Evolutionary conservation across 2,797 vertebrate species (phyloP).

Genomic region (Sebastes wilsoni): DNA sequence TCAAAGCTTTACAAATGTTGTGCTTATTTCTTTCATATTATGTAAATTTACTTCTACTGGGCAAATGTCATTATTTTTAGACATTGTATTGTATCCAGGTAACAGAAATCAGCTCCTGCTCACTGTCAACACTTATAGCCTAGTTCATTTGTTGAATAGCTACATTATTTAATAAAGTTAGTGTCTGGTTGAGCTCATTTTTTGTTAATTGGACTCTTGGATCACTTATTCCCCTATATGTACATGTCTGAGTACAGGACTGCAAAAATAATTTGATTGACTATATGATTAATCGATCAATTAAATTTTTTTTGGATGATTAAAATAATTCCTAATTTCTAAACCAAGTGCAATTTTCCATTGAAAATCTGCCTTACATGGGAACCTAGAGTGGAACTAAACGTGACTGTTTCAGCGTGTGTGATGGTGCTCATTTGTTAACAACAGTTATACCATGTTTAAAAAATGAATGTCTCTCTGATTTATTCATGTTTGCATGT

Average conservation of each 20-base stretch:
- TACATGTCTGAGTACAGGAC: not conserved
- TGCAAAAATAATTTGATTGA: not conserved
- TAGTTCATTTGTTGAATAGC: not conserved
- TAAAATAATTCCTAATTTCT: not conserved
- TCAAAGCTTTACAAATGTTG: not conserved
- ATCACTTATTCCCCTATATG: not conserved
- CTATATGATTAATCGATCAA: not conserved
- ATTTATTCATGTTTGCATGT: slow-evolving; percentile 17
- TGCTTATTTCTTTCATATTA: not conserved
- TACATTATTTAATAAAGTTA: not conserved
- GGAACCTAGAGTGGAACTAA: not conserved
- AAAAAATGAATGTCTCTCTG: not conserved
- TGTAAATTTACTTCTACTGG: not conserved
- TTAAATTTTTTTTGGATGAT: not conserved
- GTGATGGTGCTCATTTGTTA: not conserved
- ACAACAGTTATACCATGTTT: not conserved
- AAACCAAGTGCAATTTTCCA: not conserved
- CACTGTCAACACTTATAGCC: not conserved
- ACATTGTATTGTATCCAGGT: not conserved
- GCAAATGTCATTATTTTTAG: not conserved
- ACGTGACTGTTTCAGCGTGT: not conserved
- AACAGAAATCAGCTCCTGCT: not conserved
- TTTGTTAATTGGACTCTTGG: not conserved
- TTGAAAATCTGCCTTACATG: not conserved
- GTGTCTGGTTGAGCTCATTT: no score